Evolutionary conservation across 1,140 invertebrate species (phyloP).

Genomic region (Sycophila sp.): DNA sequence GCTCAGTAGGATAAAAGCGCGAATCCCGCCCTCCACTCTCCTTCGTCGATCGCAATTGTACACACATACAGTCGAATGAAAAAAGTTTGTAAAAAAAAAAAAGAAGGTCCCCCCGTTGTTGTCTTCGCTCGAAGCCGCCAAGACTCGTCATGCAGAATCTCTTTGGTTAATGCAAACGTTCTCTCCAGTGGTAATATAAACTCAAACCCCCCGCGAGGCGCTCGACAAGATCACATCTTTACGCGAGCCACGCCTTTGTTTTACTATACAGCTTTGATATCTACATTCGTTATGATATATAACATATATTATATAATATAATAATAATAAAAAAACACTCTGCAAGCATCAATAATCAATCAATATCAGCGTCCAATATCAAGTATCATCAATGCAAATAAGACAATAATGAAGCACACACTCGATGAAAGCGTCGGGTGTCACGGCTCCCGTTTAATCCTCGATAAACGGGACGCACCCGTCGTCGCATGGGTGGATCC

Average conservation of each 20-base stretch:
- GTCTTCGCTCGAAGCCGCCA: not conserved
- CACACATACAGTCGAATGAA: not conserved
- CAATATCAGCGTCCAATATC: not conserved
- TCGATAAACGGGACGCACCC: not conserved
- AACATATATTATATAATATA: not conserved
- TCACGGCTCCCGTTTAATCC: too few relatives aligned
- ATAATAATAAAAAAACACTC: constrained; percentile 19
- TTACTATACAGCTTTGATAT: too few relatives aligned
- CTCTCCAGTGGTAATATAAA: too few relatives aligned
- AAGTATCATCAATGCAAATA: too few relatives aligned
- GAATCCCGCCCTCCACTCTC: constrained; percentile 26
- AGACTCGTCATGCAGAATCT: constrained; percentile 35
- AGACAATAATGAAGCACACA: too few relatives aligned
- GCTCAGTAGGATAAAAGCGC: constrained; percentile 35
- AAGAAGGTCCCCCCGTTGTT: not conserved
- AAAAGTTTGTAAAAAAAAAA: too few relatives aligned
- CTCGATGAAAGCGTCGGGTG: too few relatives aligned
- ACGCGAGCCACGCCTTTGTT: not conserved
- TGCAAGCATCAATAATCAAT: not conserved
- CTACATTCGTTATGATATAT: not conserved
- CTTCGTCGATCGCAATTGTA: not conserved
- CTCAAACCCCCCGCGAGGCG: not conserved
- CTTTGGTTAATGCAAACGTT: constrained; percentile 37
- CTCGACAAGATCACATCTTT: constrained; percentile 2
- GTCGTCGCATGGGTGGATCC: too few relatives aligned